These are phyloP conservation scores for Sphaerodactylus townsendi DNA, from an alignment of 2,113 vertebrate genomes.

Conservation along the genomic window DNA sequence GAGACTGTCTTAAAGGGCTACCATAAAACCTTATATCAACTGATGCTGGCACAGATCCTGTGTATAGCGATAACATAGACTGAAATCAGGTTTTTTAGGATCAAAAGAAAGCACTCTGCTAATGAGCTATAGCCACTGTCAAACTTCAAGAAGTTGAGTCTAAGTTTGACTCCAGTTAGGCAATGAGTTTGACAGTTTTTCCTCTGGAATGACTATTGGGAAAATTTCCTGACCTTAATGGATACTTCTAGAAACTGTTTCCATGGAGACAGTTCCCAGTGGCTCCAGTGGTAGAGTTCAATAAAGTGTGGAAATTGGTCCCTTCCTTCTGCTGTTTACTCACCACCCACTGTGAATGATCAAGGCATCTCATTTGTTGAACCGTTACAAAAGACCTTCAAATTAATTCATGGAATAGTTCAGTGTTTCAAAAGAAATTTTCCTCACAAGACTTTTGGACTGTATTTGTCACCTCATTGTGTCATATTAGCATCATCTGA, in stretches of 20 bases:
- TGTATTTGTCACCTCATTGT: constrained; percentile 27
- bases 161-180: no score
- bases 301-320: no score
- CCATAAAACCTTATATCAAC: no score
- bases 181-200: no score
- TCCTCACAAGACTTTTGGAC: constrained; percentile 10
- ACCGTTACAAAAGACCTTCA: not conserved
- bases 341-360: not conserved
- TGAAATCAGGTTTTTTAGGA: no score
- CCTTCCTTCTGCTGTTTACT: not conserved
- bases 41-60: no score
- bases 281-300: not conserved
- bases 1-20: no score
- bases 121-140: no score
- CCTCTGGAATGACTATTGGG: no score
- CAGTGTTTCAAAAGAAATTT: constrained; percentile 17
- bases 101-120: no score
- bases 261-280: not conserved
- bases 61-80: no score
- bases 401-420: constrained; percentile 21
- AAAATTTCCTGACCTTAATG: not conserved
- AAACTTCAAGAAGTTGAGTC: no score
- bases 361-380: constrained; percentile 8
- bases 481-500: constrained; percentile 26
- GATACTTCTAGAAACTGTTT: not conserved